These are phyloP conservation scores for Setophaga petechia DNA, from an alignment of 2,113 vertebrate species.

Conservation along the genomic window DNA sequence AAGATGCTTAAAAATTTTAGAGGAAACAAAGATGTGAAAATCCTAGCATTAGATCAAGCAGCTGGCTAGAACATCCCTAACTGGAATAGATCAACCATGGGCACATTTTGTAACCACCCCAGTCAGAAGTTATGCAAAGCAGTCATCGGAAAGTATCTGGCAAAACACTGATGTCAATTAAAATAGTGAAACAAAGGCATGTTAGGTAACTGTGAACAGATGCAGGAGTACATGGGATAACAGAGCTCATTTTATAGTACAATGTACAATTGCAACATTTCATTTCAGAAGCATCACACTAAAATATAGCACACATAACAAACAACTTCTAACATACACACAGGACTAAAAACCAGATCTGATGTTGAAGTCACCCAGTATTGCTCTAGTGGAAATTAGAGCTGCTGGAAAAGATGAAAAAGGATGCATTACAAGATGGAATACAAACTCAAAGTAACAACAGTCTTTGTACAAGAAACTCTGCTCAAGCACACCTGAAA, in stretches of 20 bases:
- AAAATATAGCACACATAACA: not conserved
- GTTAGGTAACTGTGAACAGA: not conserved
- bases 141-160: not conserved
- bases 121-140: not conserved
- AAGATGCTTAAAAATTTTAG: not conserved
- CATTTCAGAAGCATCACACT: slow-evolving; percentile 1
- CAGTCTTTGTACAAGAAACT: not conserved
- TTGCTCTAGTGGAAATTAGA: not conserved
- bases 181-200: not conserved
- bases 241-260: not conserved
- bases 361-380: not conserved
- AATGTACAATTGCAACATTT: not conserved
- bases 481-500: not conserved
- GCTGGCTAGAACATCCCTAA: not conserved
- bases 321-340: not conserved
- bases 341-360: not conserved
- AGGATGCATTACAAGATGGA: not conserved
- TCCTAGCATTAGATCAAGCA: not conserved
- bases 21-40: not conserved
- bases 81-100: not conserved
- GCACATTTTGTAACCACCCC: not conserved
- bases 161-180: not conserved
- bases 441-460: not conserved
- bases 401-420: not conserved
- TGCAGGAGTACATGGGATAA: not conserved